phyloP scores from a whole-genome alignment of 2,797 vertebrate genomes.

The Brotula barbata region DNA sequence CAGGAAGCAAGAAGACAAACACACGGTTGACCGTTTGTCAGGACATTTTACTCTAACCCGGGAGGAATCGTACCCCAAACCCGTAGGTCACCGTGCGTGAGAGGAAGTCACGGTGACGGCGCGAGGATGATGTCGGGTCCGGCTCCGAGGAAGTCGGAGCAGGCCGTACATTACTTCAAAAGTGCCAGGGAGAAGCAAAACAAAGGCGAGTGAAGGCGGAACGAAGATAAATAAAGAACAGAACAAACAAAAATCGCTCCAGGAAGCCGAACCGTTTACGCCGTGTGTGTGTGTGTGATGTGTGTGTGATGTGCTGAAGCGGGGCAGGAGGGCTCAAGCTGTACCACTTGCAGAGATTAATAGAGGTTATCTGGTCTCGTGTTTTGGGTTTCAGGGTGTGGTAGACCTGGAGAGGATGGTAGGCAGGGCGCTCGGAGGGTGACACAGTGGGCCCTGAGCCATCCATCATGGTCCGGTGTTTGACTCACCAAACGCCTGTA shows the following conservation, averaged over 20 bases:
- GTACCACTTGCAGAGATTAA: slow-evolving; percentile 59
- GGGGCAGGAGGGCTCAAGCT: slow-evolving; percentile 36
- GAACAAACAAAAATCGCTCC: slow-evolving; percentile 42
- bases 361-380: slow-evolving; percentile 57
- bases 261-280: slow-evolving; percentile 30
- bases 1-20: too few species aligned
- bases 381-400: slow-evolving; percentile 63
- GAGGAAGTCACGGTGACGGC: too few species aligned
- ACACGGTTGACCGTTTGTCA: too few species aligned
- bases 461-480: slow-evolving; percentile 77
- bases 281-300: too few species aligned
- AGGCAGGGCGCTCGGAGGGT: slow-evolving; percentile 25
- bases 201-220: slow-evolving; percentile 28
- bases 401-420: slow-evolving; percentile 53
- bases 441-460: slow-evolving; percentile 63
- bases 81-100: neutral
- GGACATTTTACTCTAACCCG: too few species aligned
- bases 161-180: slow-evolving; percentile 40
- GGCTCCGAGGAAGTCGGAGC: slow-evolving; percentile 31
- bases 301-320: slow-evolving; percentile 33
- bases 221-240: slow-evolving; percentile 43
- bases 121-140: slow-evolving; percentile 3
- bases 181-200: slow-evolving; percentile 35
- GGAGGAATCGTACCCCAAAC: neutral
- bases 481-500: slow-evolving; percentile 81